A percentile compares a stretch with the other conserved stretches of the same genome.
Evolutionary conservation across 2,888 invertebrate genomes (phyloP).

Genomic region (Mythimna pallens): DNA sequence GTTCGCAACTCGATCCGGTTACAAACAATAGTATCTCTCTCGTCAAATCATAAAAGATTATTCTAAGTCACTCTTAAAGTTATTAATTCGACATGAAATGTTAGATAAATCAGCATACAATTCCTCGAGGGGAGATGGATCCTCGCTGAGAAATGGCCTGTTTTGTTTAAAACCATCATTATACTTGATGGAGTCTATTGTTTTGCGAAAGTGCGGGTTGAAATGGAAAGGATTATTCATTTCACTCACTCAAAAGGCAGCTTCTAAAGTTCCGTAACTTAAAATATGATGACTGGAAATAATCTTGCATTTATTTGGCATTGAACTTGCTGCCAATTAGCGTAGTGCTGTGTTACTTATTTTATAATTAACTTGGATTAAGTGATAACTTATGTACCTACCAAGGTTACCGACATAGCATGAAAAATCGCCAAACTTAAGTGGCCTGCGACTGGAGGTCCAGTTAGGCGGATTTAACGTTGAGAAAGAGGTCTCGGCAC

Average conservation of each 20-base stretch:
- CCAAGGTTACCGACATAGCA: no score
- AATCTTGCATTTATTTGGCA: constrained; percentile 72
- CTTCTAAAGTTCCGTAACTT: constrained; percentile 71
- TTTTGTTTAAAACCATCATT: constrained; percentile 88
- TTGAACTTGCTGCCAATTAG: constrained; percentile 54
- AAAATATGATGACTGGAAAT: constrained; percentile 79
- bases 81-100: constrained; percentile 78
- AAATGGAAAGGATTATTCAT: constrained; percentile 88
- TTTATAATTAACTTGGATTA: background rate
- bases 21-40: constrained; percentile 68
- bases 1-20: constrained; percentile 61
- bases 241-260: constrained; percentile 81
- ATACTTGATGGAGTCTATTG: constrained; percentile 88
- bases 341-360: constrained; percentile 34
- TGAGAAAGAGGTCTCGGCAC: no score
- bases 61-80: constrained; percentile 74
- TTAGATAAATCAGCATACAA: constrained; percentile 77
- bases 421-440: no score
- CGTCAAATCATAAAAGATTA: constrained; percentile 71
- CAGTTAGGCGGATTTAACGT: no score
- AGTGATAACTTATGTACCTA: no score
- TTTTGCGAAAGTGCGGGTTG: constrained; percentile 79
- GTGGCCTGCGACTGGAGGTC: no score
- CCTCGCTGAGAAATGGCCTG: constrained; percentile 79
- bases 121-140: constrained; percentile 72